Conservation (phyloP, 2,113 vertebrate species). For the Pygathrix nemaeus region DNA sequence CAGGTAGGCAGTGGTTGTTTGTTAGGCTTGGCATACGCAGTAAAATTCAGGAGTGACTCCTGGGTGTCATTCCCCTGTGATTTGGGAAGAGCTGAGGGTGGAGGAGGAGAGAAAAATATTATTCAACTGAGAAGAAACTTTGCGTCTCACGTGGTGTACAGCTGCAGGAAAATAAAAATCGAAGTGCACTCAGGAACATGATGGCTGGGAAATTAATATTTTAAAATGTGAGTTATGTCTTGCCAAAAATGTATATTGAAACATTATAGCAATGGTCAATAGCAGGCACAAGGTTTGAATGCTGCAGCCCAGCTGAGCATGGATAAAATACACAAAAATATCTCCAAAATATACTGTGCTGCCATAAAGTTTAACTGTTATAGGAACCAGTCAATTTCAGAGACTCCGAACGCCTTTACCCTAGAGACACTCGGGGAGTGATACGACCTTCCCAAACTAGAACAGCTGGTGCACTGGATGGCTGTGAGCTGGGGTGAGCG, state of each 20-base stretch:
- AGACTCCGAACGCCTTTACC: constrained; percentile 24
- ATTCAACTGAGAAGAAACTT: neutral
- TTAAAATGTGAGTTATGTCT: constrained; percentile 69
- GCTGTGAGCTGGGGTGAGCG: neutral
- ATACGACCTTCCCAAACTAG: neutral
- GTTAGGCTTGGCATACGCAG: neutral
- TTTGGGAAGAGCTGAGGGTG: neutral
- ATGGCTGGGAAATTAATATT: constrained; percentile 70
- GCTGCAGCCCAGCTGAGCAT: constrained; percentile 37
- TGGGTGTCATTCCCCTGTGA: neutral
- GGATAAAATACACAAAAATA: constrained; percentile 57
- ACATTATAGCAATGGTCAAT: constrained; percentile 63
- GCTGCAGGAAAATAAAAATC: constrained; percentile 62
- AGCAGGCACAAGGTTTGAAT: constrained; percentile 24
- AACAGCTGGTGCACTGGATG: neutral
- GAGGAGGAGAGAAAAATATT: neutral
- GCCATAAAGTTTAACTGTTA: constrained; percentile 49
- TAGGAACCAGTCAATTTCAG: constrained; percentile 40
- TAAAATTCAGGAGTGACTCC: neutral
- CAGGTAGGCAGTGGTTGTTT: fast-evolving
- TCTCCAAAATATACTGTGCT: constrained; percentile 47
- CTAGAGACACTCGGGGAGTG: neutral
- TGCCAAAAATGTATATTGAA: constrained; percentile 69
- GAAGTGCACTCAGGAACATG: constrained; percentile 35
- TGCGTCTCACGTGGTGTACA: neutral